Conservation (phyloP, 1,140 invertebrate species). For the Cataglyphis hispanica region DNA sequence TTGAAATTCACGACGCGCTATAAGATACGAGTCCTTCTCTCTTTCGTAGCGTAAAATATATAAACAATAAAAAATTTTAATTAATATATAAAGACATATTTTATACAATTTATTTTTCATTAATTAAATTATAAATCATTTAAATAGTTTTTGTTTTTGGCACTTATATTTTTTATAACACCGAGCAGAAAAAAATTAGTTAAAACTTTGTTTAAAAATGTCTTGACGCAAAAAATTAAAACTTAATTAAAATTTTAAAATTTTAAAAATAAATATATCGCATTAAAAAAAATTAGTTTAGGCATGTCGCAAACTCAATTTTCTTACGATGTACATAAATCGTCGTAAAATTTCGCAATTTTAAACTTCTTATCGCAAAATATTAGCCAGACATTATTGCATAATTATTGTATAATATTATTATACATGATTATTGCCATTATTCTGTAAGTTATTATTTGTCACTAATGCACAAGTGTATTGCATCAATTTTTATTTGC, state of each 20-base stretch:
- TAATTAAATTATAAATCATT: neutral
- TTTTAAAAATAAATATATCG: neutral
- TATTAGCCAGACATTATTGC: conserved; percentile 14
- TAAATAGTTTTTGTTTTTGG: neutral
- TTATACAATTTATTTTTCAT: conserved; percentile 7
- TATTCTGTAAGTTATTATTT: conserved; percentile 18
- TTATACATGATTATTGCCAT: conserved; percentile 23
- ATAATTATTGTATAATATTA: neutral
- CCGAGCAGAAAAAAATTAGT: neutral
- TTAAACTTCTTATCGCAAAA: neutral
- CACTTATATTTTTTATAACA: neutral
- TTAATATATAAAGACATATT: conserved; percentile 3
- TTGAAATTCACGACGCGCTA: conserved; percentile 50
- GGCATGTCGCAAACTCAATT: neutral
- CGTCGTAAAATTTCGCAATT: neutral
- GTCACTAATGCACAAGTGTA: conserved; percentile 8
- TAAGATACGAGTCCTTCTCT: neutral
- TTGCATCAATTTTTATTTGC: conserved; percentile 24
- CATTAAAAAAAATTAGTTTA: neutral
- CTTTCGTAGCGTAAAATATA: conserved; percentile 15
- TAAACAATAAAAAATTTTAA: conserved; percentile 38
- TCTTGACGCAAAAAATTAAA: neutral
- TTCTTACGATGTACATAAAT: neutral
- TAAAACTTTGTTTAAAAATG: neutral
- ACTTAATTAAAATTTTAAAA: neutral